A percentile compares a stretch with the other conserved stretches of the same genome.
phyloP scores from a whole-genome alignment of 2,888 invertebrate genomes.

The Lomographa bimaculata region DNA sequence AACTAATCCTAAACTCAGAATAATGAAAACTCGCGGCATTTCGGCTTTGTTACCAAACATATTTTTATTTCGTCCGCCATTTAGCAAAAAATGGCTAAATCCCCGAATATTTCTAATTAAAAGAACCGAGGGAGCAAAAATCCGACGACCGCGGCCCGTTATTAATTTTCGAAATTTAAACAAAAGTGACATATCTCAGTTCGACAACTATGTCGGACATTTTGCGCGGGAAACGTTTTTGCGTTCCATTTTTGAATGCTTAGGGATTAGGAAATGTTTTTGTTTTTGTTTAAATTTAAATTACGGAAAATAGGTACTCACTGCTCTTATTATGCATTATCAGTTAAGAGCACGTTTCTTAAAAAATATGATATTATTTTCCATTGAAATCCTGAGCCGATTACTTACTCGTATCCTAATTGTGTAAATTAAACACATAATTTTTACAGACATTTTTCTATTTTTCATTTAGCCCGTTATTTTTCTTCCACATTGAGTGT shows the following conservation, averaged over 20 bases:
- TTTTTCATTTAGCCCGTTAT: too few species aligned
- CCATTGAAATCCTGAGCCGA: too few species aligned
- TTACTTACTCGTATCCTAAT: too few species aligned
- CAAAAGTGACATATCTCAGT: constrained; percentile 76
- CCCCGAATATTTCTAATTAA: constrained; percentile 79
- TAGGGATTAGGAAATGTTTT: constrained; percentile 9
- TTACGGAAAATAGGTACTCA: too few species aligned
- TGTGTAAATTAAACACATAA: too few species aligned
- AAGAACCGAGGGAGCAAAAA: constrained; percentile 55
- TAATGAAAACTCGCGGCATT: constrained; percentile 28
- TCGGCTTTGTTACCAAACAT: constrained; percentile 33
- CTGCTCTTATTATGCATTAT: too few species aligned
- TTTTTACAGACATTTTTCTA: too few species aligned
- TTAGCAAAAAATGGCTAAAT: constrained; percentile 58
- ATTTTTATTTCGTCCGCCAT: constrained; percentile 36
- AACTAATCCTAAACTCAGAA: constrained; percentile 32
- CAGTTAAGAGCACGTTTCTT: too few species aligned
- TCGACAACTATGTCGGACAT: constrained; percentile 69
- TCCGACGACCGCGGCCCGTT: constrained; percentile 55
- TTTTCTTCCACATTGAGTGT: too few species aligned
- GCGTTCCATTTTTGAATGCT: constrained; percentile 55
- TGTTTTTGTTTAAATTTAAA: too few species aligned
- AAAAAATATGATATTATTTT: too few species aligned
- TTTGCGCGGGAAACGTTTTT: constrained; percentile 66
- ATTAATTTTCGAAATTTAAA: constrained; percentile 80